Conservation (phyloP, 1,140 invertebrate genomes). For the Camponotus pennsylvanicus region DNA sequence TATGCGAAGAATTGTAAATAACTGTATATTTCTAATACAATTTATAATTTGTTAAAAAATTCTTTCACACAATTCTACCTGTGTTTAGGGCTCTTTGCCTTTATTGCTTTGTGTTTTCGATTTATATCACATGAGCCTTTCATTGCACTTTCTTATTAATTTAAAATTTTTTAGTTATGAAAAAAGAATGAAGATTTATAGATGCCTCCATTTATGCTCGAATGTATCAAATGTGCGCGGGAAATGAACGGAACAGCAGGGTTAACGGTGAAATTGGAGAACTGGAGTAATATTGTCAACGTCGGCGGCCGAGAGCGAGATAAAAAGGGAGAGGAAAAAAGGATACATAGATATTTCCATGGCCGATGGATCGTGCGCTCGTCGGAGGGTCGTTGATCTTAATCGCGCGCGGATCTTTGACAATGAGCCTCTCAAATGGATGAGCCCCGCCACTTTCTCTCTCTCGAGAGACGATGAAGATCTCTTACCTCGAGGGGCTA, state of each 20-base stretch:
- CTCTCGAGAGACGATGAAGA: constrained; percentile 76
- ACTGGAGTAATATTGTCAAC: not conserved
- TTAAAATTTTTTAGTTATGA: too few relatives aligned
- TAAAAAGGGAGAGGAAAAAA: constrained; percentile 51
- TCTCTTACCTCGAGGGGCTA: constrained; percentile 79
- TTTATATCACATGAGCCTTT: too few relatives aligned
- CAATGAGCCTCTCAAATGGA: constrained; percentile 84
- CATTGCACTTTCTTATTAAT: too few relatives aligned
- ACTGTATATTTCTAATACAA: too few relatives aligned
- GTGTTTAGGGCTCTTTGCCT: too few relatives aligned
- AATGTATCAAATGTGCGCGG: not conserved
- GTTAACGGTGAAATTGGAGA: constrained; percentile 2
- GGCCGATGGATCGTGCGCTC: constrained; percentile 53
- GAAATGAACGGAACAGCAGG: not conserved
- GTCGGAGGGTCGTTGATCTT: constrained; percentile 80
- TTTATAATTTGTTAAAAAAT: too few relatives aligned
- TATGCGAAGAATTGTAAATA: too few relatives aligned
- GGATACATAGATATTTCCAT: constrained; percentile 73
- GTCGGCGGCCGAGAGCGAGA: not conserved
- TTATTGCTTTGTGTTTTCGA: too few relatives aligned
- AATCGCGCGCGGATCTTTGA: constrained; percentile 79
- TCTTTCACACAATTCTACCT: too few relatives aligned
- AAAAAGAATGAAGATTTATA: not conserved
- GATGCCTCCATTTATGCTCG: not conserved
- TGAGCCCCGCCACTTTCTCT: constrained; percentile 75